Conservation (phyloP, 2,113 vertebrate genomes). For the Saccopteryx bilineata region DNA sequence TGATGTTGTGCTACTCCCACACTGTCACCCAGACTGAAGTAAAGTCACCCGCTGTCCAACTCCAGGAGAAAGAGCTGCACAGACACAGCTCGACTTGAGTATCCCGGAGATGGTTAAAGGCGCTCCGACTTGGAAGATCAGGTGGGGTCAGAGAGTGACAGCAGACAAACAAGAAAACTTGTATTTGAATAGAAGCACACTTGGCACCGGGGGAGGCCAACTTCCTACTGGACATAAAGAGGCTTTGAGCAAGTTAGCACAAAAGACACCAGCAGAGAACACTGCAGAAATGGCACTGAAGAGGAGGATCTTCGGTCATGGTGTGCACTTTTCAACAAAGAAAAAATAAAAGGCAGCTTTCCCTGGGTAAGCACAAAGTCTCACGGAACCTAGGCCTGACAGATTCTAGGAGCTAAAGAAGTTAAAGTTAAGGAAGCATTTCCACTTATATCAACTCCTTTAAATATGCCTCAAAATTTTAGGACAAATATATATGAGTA, state of each 20-base stretch:
- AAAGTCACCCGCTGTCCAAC: constrained; percentile 83
- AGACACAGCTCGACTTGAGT: not conserved
- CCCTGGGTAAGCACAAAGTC: not conserved
- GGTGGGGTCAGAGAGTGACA: not conserved
- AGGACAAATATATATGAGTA: not conserved
- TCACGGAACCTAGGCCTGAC: not conserved
- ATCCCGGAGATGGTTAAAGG: constrained; percentile 41
- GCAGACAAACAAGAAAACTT: not conserved
- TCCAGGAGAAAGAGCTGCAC: constrained; percentile 51
- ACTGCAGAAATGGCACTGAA: not conserved
- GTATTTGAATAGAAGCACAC: not conserved
- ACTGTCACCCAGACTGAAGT: constrained; percentile 75
- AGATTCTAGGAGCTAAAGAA: not conserved
- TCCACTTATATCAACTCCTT: not conserved
- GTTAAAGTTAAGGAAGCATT: not conserved
- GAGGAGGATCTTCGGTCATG: not conserved
- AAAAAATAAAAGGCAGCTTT: not conserved
- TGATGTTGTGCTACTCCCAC: constrained; percentile 63
- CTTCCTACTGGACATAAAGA: not conserved
- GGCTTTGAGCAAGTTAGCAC: not conserved
- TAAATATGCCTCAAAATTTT: not conserved
- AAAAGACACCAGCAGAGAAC: not conserved
- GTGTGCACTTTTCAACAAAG: not conserved
- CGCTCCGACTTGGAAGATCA: constrained; percentile 17
- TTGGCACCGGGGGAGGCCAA: not conserved